A percentile compares a stretch with the other conserved stretches of the same genome.
Evolutionary conservation across 2,888 invertebrate genomes (phyloP).

Genomic region (Mayetiola destructor): DNA sequence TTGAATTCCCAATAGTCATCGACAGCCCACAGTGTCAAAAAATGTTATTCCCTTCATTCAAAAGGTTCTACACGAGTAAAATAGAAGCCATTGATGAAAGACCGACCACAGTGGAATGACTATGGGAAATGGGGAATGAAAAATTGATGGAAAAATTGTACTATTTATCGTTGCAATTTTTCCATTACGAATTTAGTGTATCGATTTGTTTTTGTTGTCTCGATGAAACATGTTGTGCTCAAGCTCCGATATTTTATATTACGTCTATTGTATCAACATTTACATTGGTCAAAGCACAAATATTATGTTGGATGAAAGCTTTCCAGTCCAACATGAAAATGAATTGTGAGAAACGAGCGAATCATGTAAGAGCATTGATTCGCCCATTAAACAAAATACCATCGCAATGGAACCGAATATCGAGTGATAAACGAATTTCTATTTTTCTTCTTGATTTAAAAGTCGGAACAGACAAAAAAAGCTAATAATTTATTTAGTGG

Average conservation of each 20-base stretch:
- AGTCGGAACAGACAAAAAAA: not conserved
- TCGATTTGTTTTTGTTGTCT: not conserved
- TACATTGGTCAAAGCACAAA: too few species aligned
- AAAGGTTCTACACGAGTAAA: too few species aligned
- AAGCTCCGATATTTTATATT: too few species aligned
- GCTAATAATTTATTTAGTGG: slow-evolving; percentile 4
- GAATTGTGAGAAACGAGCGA: not conserved
- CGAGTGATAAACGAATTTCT: not conserved
- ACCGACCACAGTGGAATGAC: too few species aligned
- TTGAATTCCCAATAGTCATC: not conserved
- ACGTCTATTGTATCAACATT: too few species aligned
- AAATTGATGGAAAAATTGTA: not conserved
- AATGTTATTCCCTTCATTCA: too few species aligned
- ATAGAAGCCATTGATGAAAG: too few species aligned
- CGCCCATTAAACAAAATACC: slow-evolving; percentile 10
- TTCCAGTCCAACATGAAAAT: too few species aligned
- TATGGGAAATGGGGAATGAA: too few species aligned
- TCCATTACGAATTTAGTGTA: not conserved
- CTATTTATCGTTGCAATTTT: not conserved
- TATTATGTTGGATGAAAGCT: too few species aligned
- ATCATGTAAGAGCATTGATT: slow-evolving; percentile 5
- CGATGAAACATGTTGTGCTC: not conserved
- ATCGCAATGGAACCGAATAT: too few species aligned
- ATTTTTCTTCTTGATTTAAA: not conserved
- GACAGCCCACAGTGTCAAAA: too few species aligned